Conservation (phyloP, 2,113 vertebrate genomes). For the Pseudonaja textilis region DNA sequence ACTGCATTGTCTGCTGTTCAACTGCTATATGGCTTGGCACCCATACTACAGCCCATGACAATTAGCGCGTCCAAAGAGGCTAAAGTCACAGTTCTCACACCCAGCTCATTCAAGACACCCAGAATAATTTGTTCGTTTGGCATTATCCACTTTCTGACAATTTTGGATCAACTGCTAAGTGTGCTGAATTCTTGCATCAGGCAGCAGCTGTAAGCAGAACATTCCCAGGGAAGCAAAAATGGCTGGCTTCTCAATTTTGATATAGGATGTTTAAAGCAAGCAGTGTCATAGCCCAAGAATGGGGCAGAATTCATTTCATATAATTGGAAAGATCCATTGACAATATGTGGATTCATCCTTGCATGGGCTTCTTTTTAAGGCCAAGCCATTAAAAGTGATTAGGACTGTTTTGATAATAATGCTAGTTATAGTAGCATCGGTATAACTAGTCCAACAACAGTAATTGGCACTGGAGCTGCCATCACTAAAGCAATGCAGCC, state of each 20-base stretch:
- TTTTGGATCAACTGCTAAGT: neutral
- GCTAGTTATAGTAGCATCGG: constrained; percentile 41
- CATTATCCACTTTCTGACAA: neutral
- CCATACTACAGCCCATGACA: neutral
- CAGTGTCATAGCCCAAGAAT: neutral
- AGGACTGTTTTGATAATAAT: constrained; percentile 32
- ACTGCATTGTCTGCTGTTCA: constrained; percentile 43
- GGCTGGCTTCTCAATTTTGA: neutral
- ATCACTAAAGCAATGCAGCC: neutral
- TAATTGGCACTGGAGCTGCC: neutral
- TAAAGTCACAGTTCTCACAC: neutral
- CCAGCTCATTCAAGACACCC: neutral
- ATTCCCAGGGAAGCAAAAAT: neutral
- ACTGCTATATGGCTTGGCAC: constrained; percentile 44
- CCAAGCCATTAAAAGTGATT: constrained; percentile 42
- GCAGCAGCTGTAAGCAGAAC: neutral
- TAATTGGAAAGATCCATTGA: neutral
- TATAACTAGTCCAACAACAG: neutral
- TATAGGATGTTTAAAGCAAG: neutral
- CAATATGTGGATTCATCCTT: constrained; percentile 37
- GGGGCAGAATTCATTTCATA: neutral
- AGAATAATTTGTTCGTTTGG: neutral
- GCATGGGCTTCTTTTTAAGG: constrained; percentile 4
- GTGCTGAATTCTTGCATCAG: neutral
- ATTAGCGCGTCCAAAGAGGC: neutral